A percentile compares a stretch with the other conserved stretches of the same genome.
Evolutionary conservation across 1,140 invertebrate species (phyloP).

Genomic region (Trinorchestia longiramus): DNA sequence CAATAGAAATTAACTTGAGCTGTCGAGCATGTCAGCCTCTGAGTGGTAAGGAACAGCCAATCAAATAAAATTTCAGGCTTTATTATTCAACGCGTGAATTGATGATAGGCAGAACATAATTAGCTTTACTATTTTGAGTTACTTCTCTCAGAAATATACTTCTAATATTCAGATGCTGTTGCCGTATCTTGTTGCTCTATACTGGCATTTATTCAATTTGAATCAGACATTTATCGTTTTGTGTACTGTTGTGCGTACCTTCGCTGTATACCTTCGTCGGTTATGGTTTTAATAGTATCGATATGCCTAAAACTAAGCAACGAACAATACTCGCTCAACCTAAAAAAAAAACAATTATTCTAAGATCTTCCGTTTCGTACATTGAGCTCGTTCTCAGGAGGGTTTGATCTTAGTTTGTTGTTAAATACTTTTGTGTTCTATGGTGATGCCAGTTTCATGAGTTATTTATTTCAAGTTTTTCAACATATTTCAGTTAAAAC

Average conservation of each 20-base stretch:
- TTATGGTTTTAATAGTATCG: not conserved
- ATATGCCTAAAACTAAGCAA: not conserved
- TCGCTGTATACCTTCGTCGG: constrained; percentile 15
- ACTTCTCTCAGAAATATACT: not conserved
- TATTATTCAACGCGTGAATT: not conserved
- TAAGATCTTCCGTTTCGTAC: not conserved
- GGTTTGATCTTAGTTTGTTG: not conserved
- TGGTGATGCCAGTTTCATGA: not conserved
- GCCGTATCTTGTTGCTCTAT: constrained; percentile 29
- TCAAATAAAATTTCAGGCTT: not conserved
- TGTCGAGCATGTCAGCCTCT: not conserved
- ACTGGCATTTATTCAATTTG: constrained; percentile 31
- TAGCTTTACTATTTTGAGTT: constrained; percentile 27
- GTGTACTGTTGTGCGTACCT: not conserved
- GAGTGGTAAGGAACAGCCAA: not conserved
- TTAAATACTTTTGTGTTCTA: too few relatives aligned
- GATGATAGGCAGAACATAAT: not conserved
- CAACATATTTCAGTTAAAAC: too few relatives aligned
- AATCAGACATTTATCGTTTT: not conserved
- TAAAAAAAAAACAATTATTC: not conserved
- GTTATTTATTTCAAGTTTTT: too few relatives aligned
- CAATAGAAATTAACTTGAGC: not conserved
- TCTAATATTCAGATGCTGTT: constrained; percentile 11
- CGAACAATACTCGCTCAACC: not conserved
- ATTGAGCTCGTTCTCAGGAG: not conserved